Evolutionary conservation across 1,140 invertebrate genomes (phyloP), one percentile per base, ranked within the genome.

Genomic region (Pseudomyrmex concolor): DNA sequence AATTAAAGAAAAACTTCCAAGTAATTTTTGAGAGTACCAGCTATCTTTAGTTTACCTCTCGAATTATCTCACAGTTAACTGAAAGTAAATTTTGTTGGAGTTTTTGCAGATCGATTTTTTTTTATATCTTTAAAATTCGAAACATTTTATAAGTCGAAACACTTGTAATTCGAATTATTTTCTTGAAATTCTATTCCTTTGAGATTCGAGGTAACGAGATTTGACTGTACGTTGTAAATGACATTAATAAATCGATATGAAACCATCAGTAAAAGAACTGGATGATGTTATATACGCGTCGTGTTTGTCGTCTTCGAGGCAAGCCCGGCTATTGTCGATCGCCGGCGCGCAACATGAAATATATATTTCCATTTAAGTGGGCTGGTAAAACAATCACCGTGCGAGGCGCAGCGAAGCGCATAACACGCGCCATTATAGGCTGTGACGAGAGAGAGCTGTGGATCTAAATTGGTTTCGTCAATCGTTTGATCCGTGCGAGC

Each of bases 381-480:
- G 7, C 66, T 57, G 19, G 19, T 68, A 59, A 73, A 82, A 51
- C 78, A 82, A 73, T 59, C 22, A 34, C 48, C 71, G 54, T 72
- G 67, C 74, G 51, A 50, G 13, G 22, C 55, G 45, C 22, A 64
- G 48, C 51, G 62, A 2, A 67, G 70, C 63, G 22, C n/a, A 55
- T 66, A 71, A 67, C 85, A 17, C 48, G 34, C 60, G 19, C 63
- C 19, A 86, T 86, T 84, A 72, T 15, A 22, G 34, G 59, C 50
- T 1, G 50, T 73, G 57, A 22, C 77, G 57, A 77, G 55, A 70
- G 55, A 84, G 85, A 70, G 67, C n/a, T 63, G 19, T 54, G 55
- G 70, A 22, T 84, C 84, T 87, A 78, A 87, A 87, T 87, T 87
- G 73, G 80, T 84, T 80, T 78, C 80, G 86, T 83, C 71, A 60